A percentile compares a stretch with the other conserved stretches of the same genome.
Conservation (phyloP, 2,113 vertebrate species). For the Archilochus colubris region DNA sequence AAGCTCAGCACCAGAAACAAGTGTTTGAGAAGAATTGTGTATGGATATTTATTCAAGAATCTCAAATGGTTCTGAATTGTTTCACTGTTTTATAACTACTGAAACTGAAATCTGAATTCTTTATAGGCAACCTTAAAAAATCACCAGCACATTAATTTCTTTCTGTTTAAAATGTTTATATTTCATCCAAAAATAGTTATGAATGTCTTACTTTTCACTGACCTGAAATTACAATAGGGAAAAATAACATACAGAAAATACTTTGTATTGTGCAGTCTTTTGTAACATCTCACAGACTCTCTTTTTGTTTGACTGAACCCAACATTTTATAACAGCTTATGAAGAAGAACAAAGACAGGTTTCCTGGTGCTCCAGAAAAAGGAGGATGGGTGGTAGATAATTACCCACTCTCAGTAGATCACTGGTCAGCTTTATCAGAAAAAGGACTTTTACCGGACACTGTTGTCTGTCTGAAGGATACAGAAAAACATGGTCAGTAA, state of each 20-base stretch:
- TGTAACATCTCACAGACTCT: background rate
- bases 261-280: background rate
- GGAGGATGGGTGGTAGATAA: conserved; percentile 93
- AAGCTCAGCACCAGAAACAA: background rate
- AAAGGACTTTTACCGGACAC: conserved; percentile 81
- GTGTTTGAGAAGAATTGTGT: background rate
- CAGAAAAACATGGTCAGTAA: conserved; percentile 78
- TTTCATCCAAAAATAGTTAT: background rate
- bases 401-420: conserved; percentile 78
- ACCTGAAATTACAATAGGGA: background rate
- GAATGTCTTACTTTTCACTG: background rate
- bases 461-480: conserved; percentile 83
- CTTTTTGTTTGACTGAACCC: background rate
- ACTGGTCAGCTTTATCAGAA: conserved; percentile 77
- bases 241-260: background rate
- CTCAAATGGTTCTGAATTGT: background rate
- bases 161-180: background rate
- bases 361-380: conserved; percentile 68
- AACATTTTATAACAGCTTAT: conserved; percentile 57
- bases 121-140: background rate
- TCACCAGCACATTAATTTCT: background rate
- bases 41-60: background rate
- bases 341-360: conserved; percentile 75
- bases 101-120: background rate
- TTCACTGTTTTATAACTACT: background rate